Base-by-base conservation (phyloP, 2,888 invertebrate genomes). In the Caenorhabditis macrosperma region DNA sequence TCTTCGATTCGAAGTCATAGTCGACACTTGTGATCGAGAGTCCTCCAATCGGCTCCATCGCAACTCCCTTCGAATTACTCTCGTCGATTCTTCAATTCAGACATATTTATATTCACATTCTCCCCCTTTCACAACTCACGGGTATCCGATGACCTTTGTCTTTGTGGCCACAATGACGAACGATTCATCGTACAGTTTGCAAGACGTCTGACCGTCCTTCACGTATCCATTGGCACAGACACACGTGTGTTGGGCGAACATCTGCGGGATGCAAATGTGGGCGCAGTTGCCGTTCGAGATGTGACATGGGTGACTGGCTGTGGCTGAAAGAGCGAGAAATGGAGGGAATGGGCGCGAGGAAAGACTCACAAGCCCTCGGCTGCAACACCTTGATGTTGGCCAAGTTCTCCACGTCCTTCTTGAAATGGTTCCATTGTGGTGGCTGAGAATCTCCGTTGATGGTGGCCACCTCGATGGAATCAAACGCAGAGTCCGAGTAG, bases 1-100 rank as follows among this genome's bases (percentile, higher is more conserved):
- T 96, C 90, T 95, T 95, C n/a, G 88, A 87, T 54, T 89, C 89
- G 74, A 69, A 86, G 28, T 96, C 94, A 0, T 96, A 94, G 91
- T 96, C 97, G 0, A 97, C 94, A 90, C 96, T 95, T 0, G 96
- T 92, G 55, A 96, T 95, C 89, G 96, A 95, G 9, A 85, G 91
- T 0, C 97, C 97, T 1, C 95, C 94, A 48, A 98, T 95, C 0
- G 97, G 97, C 0, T 95, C 94, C 95, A 98, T 96, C 0, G 97
- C 96, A 91, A 97, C 96, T 0, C 95, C 94, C 82, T 95, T 90
- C n/a, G 84, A 61, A 69, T 84, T 82, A 2, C 59, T 57, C 33
- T 87, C 87, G 50, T 84, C 87, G 7, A 87, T 78, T 54, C 84
- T 85, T 50, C 41, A 84, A 79, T 20, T n/a, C 15, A 24, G n/a